Percentiles rank a stretch among this genome's conserved stretches.
Conservation (phyloP, 2,113 vertebrate species). For the Paralichthys olivaceus region DNA sequence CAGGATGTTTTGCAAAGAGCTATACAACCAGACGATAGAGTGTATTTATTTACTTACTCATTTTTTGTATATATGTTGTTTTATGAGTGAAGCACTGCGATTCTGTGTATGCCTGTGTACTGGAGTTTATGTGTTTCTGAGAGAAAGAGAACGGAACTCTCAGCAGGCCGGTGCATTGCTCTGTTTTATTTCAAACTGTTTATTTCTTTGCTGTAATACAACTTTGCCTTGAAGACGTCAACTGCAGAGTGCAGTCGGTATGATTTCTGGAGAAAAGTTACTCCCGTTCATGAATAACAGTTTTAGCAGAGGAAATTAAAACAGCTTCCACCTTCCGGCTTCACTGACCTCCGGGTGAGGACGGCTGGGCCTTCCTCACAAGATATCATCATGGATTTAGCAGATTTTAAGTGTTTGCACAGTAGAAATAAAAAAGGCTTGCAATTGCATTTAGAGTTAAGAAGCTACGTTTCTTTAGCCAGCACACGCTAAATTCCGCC, state of each 20-base stretch:
- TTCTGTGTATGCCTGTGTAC: slow-evolving; percentile 16
- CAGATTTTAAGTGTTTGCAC: slow-evolving; percentile 2
- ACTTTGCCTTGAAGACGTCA: slow-evolving; percentile 81
- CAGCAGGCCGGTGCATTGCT: slow-evolving; percentile 57
- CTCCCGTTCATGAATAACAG: slow-evolving; percentile 8
- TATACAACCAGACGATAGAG: slow-evolving; percentile 40
- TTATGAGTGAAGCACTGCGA: slow-evolving; percentile 35
- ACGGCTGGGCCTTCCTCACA: slow-evolving; percentile 57
- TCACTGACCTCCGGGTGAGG: slow-evolving; percentile 7
- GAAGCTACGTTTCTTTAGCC: slow-evolving; percentile 42
- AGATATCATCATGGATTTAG: background rate
- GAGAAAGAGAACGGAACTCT: slow-evolving; percentile 32
- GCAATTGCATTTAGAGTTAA: slow-evolving; percentile 23
- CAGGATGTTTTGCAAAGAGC: slow-evolving; percentile 55
- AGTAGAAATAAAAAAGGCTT: slow-evolving; percentile 21
- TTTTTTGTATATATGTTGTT: slow-evolving; percentile 38
- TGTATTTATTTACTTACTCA: slow-evolving; percentile 19
- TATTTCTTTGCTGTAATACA: slow-evolving; percentile 71
- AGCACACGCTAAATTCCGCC: slow-evolving; percentile 40
- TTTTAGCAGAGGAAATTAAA: slow-evolving; percentile 4
- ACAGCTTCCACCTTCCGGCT: background rate
- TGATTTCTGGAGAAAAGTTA: slow-evolving; percentile 41
- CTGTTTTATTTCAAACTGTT: slow-evolving; percentile 68
- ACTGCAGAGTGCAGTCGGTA: slow-evolving; percentile 71
- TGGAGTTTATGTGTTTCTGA: background rate